These are phyloP conservation scores for Carcinoscorpius rotundicauda DNA, from an alignment of 1,140 invertebrate species.

Conservation along the genomic window DNA sequence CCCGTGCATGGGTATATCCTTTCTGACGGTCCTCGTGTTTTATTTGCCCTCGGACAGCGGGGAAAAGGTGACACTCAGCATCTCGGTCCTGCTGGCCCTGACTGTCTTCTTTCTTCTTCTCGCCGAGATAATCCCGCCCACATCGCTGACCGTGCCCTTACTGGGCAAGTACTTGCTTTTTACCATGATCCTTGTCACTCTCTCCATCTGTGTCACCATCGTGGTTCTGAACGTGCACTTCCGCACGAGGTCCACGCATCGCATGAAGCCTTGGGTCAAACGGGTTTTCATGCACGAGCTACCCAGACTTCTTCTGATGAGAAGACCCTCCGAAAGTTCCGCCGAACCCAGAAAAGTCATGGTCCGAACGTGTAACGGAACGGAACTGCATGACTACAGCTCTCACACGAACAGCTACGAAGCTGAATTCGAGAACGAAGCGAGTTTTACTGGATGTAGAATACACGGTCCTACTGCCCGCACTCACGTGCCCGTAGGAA, in stretches of 20 bases:
- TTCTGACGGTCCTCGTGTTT: conserved; percentile 96
- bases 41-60: conserved; percentile 95
- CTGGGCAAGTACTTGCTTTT: conserved; percentile 92
- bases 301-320: conserved; percentile 47
- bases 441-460: too few species aligned
- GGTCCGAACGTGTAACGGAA: too few species aligned
- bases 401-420: too few species aligned
- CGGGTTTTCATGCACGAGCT: conserved; percentile 76
- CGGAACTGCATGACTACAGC: too few species aligned
- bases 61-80: conserved; percentile 92
- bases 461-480: too few species aligned
- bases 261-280: conserved; percentile 79
- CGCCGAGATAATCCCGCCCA: conserved; percentile 93
- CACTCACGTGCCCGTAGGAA: too few species aligned
- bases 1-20: conserved; percentile 89
- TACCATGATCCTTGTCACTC: conserved; percentile 96
- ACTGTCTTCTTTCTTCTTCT: conserved; percentile 96
- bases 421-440: too few species aligned
- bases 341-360: too few species aligned
- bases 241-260: conserved; percentile 92
- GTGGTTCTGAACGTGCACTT: conserved; percentile 97
- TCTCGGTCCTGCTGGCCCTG: conserved; percentile 92
- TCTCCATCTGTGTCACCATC: conserved; percentile 95
- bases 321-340: conserved; percentile 23
- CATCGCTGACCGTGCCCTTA: conserved; percentile 88